A percentile compares a stretch with the other conserved stretches of the same genome.
These are phyloP conservation scores for Marcusenius ussheri DNA, from an alignment of 2,113 vertebrate genomes.

Conservation along the genomic window DNA sequence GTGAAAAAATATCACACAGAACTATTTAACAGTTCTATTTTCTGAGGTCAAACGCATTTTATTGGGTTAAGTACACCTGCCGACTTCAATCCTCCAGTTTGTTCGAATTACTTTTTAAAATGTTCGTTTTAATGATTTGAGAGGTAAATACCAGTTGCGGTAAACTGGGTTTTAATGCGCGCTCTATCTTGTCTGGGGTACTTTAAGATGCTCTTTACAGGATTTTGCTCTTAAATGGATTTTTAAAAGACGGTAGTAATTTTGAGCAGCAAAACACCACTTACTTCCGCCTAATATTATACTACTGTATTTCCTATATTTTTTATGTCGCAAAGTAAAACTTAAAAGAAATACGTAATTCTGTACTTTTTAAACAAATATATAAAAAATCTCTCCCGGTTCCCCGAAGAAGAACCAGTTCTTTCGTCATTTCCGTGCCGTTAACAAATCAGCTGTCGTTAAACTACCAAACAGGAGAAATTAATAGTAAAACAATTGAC, in stretches of 20 bases:
- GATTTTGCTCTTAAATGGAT: not conserved
- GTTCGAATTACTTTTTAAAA: not conserved
- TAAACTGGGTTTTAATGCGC: not conserved
- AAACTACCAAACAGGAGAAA: not conserved
- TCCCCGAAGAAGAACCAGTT: not conserved
- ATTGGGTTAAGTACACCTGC: not conserved
- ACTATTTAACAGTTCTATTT: not conserved
- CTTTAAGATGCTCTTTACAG: not conserved
- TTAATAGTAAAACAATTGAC: not conserved
- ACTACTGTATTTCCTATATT: not conserved
- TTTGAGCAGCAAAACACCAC: not conserved
- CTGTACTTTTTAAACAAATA: not conserved
- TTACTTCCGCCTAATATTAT: not conserved
- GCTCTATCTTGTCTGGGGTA: not conserved
- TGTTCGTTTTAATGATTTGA: not conserved
- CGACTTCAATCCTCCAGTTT: not conserved
- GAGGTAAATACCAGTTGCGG: not conserved
- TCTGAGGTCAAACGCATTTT: not conserved
- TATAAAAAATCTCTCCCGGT: not conserved
- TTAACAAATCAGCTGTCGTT: not conserved
- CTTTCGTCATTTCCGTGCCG: not conserved
- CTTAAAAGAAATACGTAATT: not conserved
- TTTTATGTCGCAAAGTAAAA: not conserved
- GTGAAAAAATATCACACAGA: not conserved
- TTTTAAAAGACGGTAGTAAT: not conserved